Base-by-base conservation (phyloP, 1,140 invertebrate species). In the Saccostrea cuccullata region DNA sequence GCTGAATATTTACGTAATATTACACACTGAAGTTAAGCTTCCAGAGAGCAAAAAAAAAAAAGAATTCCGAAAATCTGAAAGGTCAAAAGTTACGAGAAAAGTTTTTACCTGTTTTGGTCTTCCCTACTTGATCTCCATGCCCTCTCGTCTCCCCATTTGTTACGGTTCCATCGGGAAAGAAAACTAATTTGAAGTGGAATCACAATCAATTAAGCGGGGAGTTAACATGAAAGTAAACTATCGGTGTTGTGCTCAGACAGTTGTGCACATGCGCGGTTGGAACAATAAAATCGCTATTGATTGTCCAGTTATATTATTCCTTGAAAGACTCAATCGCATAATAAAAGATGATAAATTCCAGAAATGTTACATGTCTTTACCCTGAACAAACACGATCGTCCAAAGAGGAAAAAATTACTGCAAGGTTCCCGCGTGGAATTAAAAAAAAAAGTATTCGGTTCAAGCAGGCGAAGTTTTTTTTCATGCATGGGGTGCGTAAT, bases 221-320 rank as follows among this genome's bases (percentile, higher is more conserved):
- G 70, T 77, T 77, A 77, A 77, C 70, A 77, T 36, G 70, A 77
- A 77, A 77, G 70, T 77, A 77, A 77, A 77, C 70, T 77, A 77
- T 77, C 70, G 23, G 70, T 77, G 70, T 77, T 77, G 23, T 77
- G 70, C 70, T 77, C 70, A 77, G 70, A 13, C 70, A 77, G 70
- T 77, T 77, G 30, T 30, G 70, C 70, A 77, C 70, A 77, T 77
- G 70, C 70, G 70, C 70, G 70, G 70, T 77, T 40, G 70, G 26
- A 77, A 77, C 70, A 77, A 77, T 77, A 30, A 47, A 77, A 77
- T 77, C 70, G 30, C 13, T 77, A 77, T 77, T 77, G 70, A 77
- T 77, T 77, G 70, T 77, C 70, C 70, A 30, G 70, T 77, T 77
- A 77, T 64, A 64, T 47, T 47, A 47, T 77, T 77, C 70, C 70